These are phyloP conservation scores for Lycia hirtaria DNA, from an alignment of 2,888 invertebrate genomes.

Conservation along the genomic window DNA sequence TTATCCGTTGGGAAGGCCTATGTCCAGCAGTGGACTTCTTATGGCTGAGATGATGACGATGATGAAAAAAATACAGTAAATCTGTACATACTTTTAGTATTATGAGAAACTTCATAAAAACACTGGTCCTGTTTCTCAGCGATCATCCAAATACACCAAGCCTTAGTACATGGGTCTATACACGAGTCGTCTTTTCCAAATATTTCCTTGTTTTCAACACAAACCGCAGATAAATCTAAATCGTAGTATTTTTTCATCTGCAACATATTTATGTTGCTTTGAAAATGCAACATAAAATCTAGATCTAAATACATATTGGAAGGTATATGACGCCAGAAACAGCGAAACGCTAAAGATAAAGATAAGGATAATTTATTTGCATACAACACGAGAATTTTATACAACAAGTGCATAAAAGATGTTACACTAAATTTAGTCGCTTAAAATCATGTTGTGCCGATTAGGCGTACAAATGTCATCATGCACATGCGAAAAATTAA, in stretches of 20 bases:
- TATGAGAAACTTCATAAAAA: conserved; percentile 41
- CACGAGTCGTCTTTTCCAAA: conserved; percentile 54
- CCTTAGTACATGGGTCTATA: conserved; percentile 67
- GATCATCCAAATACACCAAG: conserved; percentile 76
- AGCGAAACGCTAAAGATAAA: no score
- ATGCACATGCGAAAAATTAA: no score
- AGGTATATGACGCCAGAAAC: neutral
- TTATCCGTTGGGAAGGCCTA: no score
- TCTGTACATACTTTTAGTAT: conserved; percentile 43
- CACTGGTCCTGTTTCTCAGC: conserved; percentile 66
- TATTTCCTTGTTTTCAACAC: conserved; percentile 45
- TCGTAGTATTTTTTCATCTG: conserved; percentile 63
- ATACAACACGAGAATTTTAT: no score
- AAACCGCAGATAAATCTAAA: conserved; percentile 50
- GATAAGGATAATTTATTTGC: no score
- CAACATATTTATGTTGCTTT: conserved; percentile 30
- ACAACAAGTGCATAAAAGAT: no score
- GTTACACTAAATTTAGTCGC: no score
- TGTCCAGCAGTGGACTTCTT: neutral
- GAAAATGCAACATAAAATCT: neutral
- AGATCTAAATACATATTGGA: neutral
- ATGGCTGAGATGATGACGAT: neutral
- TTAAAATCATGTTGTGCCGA: no score
- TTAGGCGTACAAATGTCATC: no score
- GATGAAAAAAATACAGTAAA: neutral